Evolutionary conservation across 2,113 vertebrate species (phyloP).

Genomic region (Steatornis caripensis): DNA sequence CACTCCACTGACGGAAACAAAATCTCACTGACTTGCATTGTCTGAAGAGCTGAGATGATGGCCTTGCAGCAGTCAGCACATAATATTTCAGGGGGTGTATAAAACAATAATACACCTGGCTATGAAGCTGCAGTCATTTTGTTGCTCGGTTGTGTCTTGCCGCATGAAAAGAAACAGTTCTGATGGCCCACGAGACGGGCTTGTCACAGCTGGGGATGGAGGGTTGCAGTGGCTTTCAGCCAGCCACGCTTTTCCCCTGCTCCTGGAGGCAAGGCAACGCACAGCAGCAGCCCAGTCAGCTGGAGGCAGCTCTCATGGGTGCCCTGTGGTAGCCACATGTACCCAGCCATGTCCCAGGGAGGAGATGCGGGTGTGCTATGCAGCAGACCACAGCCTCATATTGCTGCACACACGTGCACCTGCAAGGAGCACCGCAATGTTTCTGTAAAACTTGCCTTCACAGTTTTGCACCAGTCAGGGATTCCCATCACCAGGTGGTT

Average conservation of each 20-base stretch:
- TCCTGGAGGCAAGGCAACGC: neutral
- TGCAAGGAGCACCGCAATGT: neutral
- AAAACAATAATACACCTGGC: neutral
- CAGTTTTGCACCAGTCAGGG: neutral
- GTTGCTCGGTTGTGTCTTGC: neutral
- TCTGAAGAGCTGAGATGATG: neutral
- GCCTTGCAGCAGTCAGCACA: neutral
- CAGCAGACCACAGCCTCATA: no score
- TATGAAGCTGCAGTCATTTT: neutral
- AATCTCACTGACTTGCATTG: neutral
- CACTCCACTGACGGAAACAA: neutral
- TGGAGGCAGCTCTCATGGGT: neutral
- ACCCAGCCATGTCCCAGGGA: neutral
- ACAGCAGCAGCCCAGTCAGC: neutral
- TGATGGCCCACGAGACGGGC: neutral
- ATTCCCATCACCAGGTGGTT: neutral
- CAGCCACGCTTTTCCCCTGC: rapidly evolving
- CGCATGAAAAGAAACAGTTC: neutral
- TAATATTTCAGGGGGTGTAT: neutral
- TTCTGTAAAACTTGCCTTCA: neutral
- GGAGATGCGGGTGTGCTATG: rapidly evolving
- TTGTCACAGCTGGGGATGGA: neutral
- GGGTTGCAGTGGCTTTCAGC: neutral
- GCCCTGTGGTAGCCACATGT: rapidly evolving
- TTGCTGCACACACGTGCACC: neutral